A percentile compares a stretch with the other conserved stretches of the same genome.
Evolutionary conservation across 2,113 vertebrate species (phyloP).

Genomic region (Struthio camelus): DNA sequence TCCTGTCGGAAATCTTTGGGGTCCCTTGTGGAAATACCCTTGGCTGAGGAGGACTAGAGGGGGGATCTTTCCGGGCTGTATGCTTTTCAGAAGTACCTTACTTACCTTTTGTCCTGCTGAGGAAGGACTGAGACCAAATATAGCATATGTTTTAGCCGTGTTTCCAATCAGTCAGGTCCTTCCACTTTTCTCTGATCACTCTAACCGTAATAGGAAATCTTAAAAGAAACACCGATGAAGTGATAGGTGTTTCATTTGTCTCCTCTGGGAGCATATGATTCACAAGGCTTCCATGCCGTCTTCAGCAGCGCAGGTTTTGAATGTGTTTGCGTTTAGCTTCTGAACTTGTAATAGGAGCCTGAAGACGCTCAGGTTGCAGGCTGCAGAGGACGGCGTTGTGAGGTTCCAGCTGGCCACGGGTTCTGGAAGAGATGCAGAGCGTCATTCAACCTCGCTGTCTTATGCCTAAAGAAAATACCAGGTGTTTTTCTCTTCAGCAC

Average conservation of each 20-base stretch:
- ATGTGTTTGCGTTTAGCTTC: not conserved
- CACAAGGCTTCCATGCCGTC: accelerated
- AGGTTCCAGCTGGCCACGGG: not conserved
- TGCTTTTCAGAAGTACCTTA: not conserved
- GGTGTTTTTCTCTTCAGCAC: not conserved
- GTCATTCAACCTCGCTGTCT: not conserved
- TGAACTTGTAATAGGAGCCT: not conserved
- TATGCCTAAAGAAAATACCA: not conserved
- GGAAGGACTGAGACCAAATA: not conserved
- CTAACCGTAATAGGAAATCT: too few relatives aligned
- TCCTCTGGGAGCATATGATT: not conserved
- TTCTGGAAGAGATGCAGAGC: not conserved
- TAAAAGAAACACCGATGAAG: too few relatives aligned
- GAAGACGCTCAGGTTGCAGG: not conserved
- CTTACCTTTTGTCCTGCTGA: accelerated
- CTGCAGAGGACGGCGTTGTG: not conserved
- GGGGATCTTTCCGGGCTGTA: not conserved
- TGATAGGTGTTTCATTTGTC: not conserved
- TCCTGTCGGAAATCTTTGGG: not conserved
- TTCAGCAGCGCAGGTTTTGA: not conserved
- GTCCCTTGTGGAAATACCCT: not conserved
- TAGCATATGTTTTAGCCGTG: accelerated
- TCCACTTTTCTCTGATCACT: not conserved
- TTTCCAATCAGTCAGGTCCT: not conserved
- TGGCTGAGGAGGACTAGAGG: not conserved